Evolutionary conservation across 2,888 invertebrate species (phyloP), one percentile per base, ranked within the genome.

Genomic region (Cephonodes hylas): DNA sequence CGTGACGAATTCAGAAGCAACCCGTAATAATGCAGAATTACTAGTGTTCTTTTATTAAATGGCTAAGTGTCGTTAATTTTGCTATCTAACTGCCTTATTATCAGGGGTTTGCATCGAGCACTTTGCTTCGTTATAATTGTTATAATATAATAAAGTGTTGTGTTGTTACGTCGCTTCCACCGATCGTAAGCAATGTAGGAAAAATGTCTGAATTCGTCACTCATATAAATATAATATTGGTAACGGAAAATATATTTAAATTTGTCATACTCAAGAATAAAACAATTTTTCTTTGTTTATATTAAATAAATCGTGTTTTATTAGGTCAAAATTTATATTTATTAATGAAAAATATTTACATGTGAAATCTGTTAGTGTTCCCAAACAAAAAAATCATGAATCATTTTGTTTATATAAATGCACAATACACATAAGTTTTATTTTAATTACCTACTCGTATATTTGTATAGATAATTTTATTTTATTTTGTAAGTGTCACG

Each of bases 371-470:
- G 60, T 53, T 53, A 38, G 60, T 60, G 18, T 60, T 53, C 53
- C 59, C 27, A 22, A 59, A 25, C 18, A 31, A 59, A 34, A 15
- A 38, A 10, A 38, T 34, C 46, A 60, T 60, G 42, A 72, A 64
- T 67, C 74, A 69, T 72, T 71, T 68, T 67, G 68, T 73, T 73
- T 72, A 73, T 71, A 72, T 67, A 70, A 65, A 70, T 72, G 74
- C 79, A 78, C 72, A 63, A 72, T 72, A 66, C 70, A 68, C 64
- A 62, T 74, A 75, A 71, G 71, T 70, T 76, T 71, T 69, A 63
- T 68, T 74, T 69, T 72, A 72, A 70, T 68, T 74, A 65, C 64
- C 62, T 69, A 64, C 65, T 77, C 68, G 69, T 73, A 74, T 69
- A 76, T 73, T 71, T 75, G 73, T 75, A 71, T 73, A 75, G 66